These are phyloP conservation scores for Eptatretus burgeri DNA, from an alignment of 2,113 vertebrate species.

Conservation along the genomic window DNA sequence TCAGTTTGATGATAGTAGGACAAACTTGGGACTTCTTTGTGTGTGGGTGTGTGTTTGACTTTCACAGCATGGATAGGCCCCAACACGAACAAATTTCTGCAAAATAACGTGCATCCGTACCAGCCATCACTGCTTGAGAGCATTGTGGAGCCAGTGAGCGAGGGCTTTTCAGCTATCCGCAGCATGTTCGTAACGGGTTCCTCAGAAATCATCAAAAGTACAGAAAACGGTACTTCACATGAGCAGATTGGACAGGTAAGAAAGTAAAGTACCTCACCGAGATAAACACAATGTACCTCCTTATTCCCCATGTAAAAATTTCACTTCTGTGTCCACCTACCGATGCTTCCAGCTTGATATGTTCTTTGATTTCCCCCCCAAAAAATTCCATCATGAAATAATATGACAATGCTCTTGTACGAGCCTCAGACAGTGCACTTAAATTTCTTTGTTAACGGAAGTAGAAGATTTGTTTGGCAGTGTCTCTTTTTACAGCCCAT, in stretches of 20 bases:
- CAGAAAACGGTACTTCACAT: slow-evolving; percentile 16
- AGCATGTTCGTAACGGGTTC: slow-evolving; percentile 31
- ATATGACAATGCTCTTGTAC: too few species aligned
- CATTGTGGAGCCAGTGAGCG: slow-evolving; percentile 55
- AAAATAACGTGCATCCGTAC: slow-evolving; percentile 32
- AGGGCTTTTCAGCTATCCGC: slow-evolving; percentile 37
- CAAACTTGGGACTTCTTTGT: neutral
- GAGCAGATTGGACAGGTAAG: slow-evolving; percentile 30
- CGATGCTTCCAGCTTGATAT: too few species aligned
- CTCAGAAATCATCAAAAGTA: slow-evolving; percentile 25
- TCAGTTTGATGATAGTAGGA: neutral
- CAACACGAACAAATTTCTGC: slow-evolving; percentile 24
- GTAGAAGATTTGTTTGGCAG: too few species aligned
- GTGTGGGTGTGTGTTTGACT: neutral
- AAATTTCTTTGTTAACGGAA: too few species aligned
- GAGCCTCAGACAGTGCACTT: too few species aligned
- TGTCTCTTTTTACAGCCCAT: too few species aligned
- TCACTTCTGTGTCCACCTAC: too few species aligned
- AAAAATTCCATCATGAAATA: too few species aligned
- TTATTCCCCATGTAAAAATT: too few species aligned
- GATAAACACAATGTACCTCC: too few species aligned
- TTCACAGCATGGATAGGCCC: neutral
- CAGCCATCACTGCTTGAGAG: slow-evolving; percentile 48
- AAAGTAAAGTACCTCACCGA: neutral
- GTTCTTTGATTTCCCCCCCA: too few species aligned